Percentiles rank a stretch among this genome's conserved stretches.
Conservation (phyloP, 2,888 invertebrate species). For the Idaea aversata region DNA sequence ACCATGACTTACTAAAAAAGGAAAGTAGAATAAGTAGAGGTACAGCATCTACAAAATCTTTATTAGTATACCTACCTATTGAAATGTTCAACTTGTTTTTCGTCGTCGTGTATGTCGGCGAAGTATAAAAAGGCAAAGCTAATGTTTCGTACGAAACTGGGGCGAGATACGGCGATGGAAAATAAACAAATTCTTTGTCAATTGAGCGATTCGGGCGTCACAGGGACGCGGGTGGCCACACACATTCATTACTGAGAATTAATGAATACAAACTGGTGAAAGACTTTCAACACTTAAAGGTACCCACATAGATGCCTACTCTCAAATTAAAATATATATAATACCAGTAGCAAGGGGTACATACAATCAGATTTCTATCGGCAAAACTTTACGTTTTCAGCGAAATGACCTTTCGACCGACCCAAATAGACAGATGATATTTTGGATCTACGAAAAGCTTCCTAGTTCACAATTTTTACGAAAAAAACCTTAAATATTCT, state of each 20-base stretch:
- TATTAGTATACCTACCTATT: background rate
- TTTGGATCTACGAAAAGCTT: no score
- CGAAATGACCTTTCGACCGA: no score
- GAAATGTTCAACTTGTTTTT: background rate
- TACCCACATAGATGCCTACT: background rate
- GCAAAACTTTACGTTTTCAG: no score
- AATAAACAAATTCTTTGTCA: slow-evolving; percentile 51
- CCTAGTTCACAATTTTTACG: no score
- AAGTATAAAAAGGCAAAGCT: background rate
- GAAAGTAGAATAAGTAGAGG: no score
- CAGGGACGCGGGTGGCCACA: slow-evolving; percentile 52
- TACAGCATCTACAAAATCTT: no score
- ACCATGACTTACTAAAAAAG: no score
- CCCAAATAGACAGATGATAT: no score
- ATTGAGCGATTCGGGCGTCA: slow-evolving; percentile 58
- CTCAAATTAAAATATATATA: background rate
- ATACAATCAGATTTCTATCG: no score
- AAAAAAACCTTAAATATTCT: no score
- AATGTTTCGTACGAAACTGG: background rate
- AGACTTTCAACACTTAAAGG: background rate
- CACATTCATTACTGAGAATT: slow-evolving; percentile 54
- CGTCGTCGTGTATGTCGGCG: background rate
- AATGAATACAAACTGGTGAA: slow-evolving; percentile 5
- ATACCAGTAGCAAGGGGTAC: no score
- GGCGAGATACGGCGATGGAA: slow-evolving; percentile 14